These are phyloP conservation scores for Himalopsyche phryganea DNA, from an alignment of 1,140 invertebrate species.

Conservation along the genomic window DNA sequence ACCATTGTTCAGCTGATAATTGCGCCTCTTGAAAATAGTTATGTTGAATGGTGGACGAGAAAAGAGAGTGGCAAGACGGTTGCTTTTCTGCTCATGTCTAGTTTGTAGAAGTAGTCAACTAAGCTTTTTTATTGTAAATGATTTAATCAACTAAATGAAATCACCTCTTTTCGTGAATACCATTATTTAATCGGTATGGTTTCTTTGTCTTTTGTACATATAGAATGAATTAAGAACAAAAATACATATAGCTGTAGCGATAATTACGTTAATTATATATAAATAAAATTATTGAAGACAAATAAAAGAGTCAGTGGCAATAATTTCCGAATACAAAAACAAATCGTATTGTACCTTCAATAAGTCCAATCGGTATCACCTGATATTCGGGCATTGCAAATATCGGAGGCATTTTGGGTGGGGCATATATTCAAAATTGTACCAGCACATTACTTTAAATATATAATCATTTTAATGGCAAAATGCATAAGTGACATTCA, in stretches of 20 bases:
- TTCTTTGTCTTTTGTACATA: neutral
- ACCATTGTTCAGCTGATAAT: too few relatives aligned
- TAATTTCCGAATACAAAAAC: neutral
- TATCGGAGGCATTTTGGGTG: too few relatives aligned
- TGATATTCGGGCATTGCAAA: too few relatives aligned
- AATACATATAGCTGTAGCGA: neutral
- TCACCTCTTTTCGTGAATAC: neutral
- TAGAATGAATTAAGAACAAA: neutral
- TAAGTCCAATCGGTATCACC: too few relatives aligned
- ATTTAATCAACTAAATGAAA: too few relatives aligned
- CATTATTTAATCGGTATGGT: neutral
- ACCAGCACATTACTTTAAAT: too few relatives aligned
- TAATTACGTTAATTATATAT: neutral
- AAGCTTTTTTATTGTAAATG: conserved; percentile 1
- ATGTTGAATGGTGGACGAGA: too few relatives aligned
- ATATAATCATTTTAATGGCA: too few relatives aligned
- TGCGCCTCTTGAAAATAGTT: too few relatives aligned
- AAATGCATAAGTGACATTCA: too few relatives aligned
- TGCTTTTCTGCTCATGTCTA: neutral
- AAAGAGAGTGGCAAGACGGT: neutral
- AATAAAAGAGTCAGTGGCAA: conserved; percentile 3
- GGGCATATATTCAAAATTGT: too few relatives aligned
- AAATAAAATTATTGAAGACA: conserved; percentile 2
- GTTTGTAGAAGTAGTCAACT: neutral
- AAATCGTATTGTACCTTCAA: too few relatives aligned